Percentiles rank a stretch among this genome's conserved stretches.
These are phyloP conservation scores for Equus quagga DNA, from an alignment of 2,113 vertebrate genomes.

Conservation along the genomic window DNA sequence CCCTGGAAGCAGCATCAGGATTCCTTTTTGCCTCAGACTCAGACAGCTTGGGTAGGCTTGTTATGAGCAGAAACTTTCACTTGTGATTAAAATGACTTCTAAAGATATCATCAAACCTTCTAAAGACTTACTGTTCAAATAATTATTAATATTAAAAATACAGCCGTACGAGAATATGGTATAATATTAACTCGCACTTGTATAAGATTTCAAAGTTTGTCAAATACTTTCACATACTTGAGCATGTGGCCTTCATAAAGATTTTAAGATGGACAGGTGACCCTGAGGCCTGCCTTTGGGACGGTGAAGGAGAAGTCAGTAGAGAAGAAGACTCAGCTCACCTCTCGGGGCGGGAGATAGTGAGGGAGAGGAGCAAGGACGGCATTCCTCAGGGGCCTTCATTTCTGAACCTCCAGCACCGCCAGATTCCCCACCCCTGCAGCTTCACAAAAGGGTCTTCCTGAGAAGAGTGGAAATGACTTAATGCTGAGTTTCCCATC, in stretches of 20 bases:
- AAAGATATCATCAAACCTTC: background rate
- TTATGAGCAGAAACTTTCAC: constrained; percentile 5
- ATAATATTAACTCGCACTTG: background rate
- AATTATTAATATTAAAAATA: background rate
- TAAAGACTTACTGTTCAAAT: background rate
- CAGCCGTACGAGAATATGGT: too few species aligned
- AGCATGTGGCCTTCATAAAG: background rate
- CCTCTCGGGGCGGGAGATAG: background rate
- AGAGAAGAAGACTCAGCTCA: background rate
- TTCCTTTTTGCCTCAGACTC: background rate
- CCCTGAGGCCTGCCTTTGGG: background rate
- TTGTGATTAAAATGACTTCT: background rate
- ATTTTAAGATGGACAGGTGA: background rate
- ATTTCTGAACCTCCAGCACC: background rate
- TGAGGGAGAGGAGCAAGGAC: background rate
- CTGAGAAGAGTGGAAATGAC: background rate
- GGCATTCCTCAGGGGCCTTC: background rate
- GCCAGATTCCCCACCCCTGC: background rate
- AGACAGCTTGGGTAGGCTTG: background rate
- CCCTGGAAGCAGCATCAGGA: background rate
- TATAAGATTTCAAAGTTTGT: background rate
- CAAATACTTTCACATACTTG: background rate
- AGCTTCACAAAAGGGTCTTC: background rate
- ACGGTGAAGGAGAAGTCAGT: background rate
- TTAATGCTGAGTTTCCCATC: background rate